Evolutionary conservation across 1,140 invertebrate species (phyloP).

Genomic region (Dreissena polymorpha): DNA sequence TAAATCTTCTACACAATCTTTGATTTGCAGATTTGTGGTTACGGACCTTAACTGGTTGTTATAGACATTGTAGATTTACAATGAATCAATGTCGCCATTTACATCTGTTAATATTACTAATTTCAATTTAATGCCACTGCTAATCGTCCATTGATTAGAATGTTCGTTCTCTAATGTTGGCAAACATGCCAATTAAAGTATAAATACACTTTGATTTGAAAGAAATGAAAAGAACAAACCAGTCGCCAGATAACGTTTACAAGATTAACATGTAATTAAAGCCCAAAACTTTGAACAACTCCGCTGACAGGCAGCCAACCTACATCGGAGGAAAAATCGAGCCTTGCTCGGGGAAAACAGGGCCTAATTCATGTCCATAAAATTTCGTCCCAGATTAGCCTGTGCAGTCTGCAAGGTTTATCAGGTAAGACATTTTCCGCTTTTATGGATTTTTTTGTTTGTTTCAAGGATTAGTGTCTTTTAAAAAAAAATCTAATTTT

Average conservation of each 20-base stretch:
- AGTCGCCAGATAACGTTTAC: conserved; percentile 2
- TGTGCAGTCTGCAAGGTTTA: no score
- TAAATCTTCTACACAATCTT: conserved; percentile 6
- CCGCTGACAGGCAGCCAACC: neutral
- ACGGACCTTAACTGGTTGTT: conserved; percentile 18
- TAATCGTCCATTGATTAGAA: conserved; percentile 16
- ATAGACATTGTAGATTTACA: neutral
- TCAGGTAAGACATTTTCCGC: no score
- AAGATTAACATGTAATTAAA: conserved; percentile 48
- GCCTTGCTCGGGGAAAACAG: no score
- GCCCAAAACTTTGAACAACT: neutral
- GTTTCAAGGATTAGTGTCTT: no score
- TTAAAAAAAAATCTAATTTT: no score
- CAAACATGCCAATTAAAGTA: conserved; percentile 38
- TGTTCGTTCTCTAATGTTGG: neutral
- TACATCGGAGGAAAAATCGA: neutral
- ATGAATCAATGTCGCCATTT: conserved; percentile 23
- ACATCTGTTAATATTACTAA: conserved; percentile 36
- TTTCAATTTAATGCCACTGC: conserved; percentile 22
- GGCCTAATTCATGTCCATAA: no score
- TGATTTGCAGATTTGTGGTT: conserved; percentile 28
- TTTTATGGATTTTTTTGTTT: no score
- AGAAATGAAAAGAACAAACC: conserved; percentile 5
- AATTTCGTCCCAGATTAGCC: no score
- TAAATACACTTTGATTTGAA: conserved; percentile 37